Evolutionary conservation across 2,113 vertebrate genomes (phyloP).

Genomic region (Serilophus lunatus): DNA sequence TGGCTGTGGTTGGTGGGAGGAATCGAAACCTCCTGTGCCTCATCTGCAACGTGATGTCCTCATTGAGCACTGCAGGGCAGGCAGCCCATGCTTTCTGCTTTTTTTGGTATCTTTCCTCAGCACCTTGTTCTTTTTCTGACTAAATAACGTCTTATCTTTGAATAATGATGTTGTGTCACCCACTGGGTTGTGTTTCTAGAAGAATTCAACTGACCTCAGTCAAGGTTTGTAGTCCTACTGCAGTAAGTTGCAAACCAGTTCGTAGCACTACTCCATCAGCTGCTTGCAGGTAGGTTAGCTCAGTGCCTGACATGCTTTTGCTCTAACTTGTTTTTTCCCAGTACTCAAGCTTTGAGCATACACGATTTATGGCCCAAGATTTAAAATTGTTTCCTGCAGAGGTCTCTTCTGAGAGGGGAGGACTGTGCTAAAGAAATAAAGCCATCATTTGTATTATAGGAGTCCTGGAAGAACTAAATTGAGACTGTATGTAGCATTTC

Average conservation of each 20-base stretch:
- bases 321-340: background rate
- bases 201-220: background rate
- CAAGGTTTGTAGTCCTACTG: background rate
- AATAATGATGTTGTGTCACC: background rate
- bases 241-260: background rate
- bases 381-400: background rate
- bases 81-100: background rate
- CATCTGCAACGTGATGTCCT: background rate
- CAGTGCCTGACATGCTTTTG: background rate
- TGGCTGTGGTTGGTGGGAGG: background rate
- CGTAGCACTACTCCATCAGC: background rate
- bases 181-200: background rate
- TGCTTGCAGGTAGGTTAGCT: background rate
- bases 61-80: background rate
- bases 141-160: background rate
- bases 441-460: background rate
- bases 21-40: background rate
- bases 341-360: background rate
- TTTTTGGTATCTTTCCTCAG: background rate
- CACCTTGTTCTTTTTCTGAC: background rate
- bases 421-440: background rate
- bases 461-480: background rate
- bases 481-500: background rate
- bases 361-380: background rate
- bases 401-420: background rate